Base-by-base conservation (phyloP, 2,113 vertebrate species). In the Emydocephalus ijimae region DNA sequence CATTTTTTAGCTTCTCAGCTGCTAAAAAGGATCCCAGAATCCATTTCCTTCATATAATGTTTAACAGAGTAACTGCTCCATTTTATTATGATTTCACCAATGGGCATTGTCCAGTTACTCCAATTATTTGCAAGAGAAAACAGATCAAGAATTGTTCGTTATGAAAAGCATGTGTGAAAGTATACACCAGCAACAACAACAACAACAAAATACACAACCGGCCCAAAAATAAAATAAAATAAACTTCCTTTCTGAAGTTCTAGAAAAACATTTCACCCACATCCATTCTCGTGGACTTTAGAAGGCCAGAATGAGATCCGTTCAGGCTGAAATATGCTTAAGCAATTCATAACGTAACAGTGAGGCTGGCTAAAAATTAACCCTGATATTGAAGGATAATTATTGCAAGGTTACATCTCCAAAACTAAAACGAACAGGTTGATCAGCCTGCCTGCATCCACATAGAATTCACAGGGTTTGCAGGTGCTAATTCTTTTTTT, bases 21-120 rank as follows among this genome's bases (percentile, higher is more conserved):
- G 57, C 81, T 56, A 14, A 87, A 93, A 56, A 86, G 9, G 11
- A 69, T 85, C 7, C 4, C 69, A 21, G 86, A 59, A 59, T 43
- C n/a, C 26, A 52, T 89, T 89, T 92, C 81, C 93, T 93, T 93
- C 90, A 89, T 89, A 64, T 61, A 59, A 91, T 86, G 48, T 88
- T 81, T 39, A 59, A 57, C 20, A 85, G 93, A 92, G 39, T 23
- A 89, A 85, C 18, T 29, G 34, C 26, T 18, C 64, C 34, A 0
- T n/a, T 29, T 64, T 7, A 87, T 0, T 69, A 52, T 24, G 11
- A 59, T 88, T 61, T 88, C 74, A 8, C 87, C 34, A 43, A 45
- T 3, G 39, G 21, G 24, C 87, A 12, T 85, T 20, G 69, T 48
- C 11, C 26, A 50, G 52, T 11, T 87, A 21, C 11, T 4, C 4